Evolutionary conservation across 2,888 invertebrate genomes (phyloP), one percentile per base, ranked within the genome.

Genomic region (Notodonta dromedarius): DNA sequence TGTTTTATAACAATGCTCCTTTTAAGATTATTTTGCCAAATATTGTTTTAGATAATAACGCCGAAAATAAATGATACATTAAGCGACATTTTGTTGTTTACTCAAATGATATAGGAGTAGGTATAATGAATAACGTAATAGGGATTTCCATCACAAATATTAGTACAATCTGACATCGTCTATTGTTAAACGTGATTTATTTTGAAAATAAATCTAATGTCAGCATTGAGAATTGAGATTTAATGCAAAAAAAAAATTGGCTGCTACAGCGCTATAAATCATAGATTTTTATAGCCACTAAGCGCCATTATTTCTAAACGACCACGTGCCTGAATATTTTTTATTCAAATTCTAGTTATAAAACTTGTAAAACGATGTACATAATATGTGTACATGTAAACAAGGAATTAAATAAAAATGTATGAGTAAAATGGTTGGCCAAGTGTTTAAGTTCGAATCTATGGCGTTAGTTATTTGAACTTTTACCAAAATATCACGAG

Each of bases 401-500:
- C 44, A 40, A 54, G 32, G 50, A 42, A 2, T 55, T 58, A 14
- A 50, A 57, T 42, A 57, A 16, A 44, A 0, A 46, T 8, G 4
- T 40, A 50, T 14, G 7, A 32, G 12, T 11, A 11, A 32, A 52
- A 5, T 52, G 11, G 24, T 42, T 56, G 24, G 24, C 24, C 24
- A 24, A 24, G 24, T 59, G 48, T 44, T 56, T 59, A 54, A 57
- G 50, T 39, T 57, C 57, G 60, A 60, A 67, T 62, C 60, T 62
- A 60, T 60, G 48, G n/a, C 4, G 13, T 4, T 14, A 1, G 0
- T 48, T 14, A 48, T 48, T 48, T 44, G 3, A 4, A 44, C 44
- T 44, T 24, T 44, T 11, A 44, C 44, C 7, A 35, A 35, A 7
- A 35, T 24, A 24, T 24, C 24, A 24, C 24, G 2, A 24, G 24